phyloP scores from a whole-genome alignment of 2,113 vertebrate species.

The Pelmatolapia mariae region DNA sequence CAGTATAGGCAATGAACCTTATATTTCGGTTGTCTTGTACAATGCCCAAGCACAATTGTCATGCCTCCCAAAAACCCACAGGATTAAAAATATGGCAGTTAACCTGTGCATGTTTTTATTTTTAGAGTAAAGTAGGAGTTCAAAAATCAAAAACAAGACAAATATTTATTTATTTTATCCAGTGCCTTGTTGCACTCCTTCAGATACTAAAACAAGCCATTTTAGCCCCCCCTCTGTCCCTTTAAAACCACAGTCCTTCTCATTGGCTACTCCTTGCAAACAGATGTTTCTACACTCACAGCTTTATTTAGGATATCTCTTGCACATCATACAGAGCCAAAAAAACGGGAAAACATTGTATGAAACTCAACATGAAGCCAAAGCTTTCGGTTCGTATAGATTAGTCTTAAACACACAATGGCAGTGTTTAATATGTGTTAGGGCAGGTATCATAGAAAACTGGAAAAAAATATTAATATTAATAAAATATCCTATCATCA shows the following conservation, averaged over 20 bases:
- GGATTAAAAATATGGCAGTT: background rate
- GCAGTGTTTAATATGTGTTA: background rate
- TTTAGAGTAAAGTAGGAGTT: background rate
- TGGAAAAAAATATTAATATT: background rate
- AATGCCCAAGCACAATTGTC: background rate
- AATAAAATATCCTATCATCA: background rate
- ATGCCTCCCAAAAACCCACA: background rate
- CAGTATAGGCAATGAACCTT: background rate
- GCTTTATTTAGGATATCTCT: background rate
- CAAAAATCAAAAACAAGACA: background rate
- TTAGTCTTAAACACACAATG: background rate
- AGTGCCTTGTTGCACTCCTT: background rate
- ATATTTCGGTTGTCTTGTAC: background rate
- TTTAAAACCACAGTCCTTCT: background rate
- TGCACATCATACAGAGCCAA: background rate
- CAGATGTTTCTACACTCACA: background rate
- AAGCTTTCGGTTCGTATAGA: background rate
- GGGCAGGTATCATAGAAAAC: background rate
- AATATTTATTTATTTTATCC: background rate
- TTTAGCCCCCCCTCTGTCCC: rapidly evolving
- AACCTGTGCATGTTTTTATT: background rate
- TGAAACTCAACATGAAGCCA: background rate
- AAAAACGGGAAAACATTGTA: background rate
- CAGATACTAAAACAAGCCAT: background rate
- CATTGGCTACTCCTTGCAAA: background rate